Evolutionary conservation across 1,140 invertebrate species (phyloP).

Genomic region (Vollenhovia emeryi): DNA sequence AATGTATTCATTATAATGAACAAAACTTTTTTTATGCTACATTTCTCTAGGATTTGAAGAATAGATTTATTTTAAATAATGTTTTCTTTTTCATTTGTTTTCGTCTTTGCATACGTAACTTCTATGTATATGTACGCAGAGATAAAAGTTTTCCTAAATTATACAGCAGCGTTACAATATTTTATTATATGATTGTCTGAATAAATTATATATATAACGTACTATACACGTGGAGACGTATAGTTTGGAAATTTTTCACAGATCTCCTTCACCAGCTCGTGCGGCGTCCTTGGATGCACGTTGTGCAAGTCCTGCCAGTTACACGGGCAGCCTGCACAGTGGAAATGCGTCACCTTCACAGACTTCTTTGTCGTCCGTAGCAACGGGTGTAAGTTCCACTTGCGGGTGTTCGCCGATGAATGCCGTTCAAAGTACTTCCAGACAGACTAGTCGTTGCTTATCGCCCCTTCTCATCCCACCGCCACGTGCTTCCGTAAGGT

Average conservation of each 20-base stretch:
- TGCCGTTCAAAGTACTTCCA: constrained; percentile 84
- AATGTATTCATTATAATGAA: background rate
- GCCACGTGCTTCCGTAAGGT: constrained; percentile 84
- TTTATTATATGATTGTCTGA: background rate
- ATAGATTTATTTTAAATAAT: background rate
- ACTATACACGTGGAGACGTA: background rate
- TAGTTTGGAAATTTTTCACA: constrained; percentile 62
- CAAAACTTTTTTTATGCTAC: background rate
- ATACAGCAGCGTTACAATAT: background rate
- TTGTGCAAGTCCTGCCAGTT: constrained; percentile 85
- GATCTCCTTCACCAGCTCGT: constrained; percentile 91
- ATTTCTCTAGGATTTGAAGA: background rate
- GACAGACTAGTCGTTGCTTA: constrained; percentile 86
- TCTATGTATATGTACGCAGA: background rate
- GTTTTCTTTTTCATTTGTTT: background rate
- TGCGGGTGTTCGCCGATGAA: constrained; percentile 78
- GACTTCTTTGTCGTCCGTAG: constrained; percentile 87
- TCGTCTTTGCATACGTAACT: background rate
- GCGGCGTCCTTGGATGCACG: constrained; percentile 91
- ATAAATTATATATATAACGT: background rate
- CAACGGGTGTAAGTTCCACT: constrained; percentile 84
- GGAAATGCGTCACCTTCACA: constrained; percentile 85
- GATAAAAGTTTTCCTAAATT: background rate
- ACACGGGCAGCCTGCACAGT: constrained; percentile 72
- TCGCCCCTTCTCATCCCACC: constrained; percentile 91